These are phyloP conservation scores for Pipra filicauda DNA, from an alignment of 2,113 vertebrate species.

Conservation along the genomic window DNA sequence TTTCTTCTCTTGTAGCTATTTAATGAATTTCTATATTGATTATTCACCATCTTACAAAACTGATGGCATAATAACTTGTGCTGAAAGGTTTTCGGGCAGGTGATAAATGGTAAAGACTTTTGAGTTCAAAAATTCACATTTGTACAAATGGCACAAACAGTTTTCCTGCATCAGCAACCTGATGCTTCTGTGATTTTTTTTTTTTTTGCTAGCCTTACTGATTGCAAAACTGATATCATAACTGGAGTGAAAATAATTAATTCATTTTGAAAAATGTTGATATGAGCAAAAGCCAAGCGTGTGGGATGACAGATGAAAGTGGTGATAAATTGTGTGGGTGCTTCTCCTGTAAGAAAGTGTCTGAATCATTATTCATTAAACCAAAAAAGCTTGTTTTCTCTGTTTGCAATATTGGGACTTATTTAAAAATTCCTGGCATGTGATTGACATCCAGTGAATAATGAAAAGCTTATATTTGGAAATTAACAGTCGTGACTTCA, in stretches of 20 bases:
- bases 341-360: conserved; percentile 41
- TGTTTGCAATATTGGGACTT: conserved; percentile 39
- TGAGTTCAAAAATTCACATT: neutral
- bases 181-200: neutral
- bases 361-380: conserved; percentile 56
- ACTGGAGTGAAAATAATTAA: conserved; percentile 54
- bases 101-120: neutral
- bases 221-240: conserved; percentile 42
- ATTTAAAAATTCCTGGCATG: conserved; percentile 42
- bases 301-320: conserved; percentile 63
- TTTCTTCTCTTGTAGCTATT: neutral
- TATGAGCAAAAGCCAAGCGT: conserved; percentile 54
- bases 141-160: neutral
- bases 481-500: conserved; percentile 47
- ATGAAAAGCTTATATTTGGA: conserved; percentile 48
- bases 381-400: conserved; percentile 24
- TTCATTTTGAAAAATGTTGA: conserved; percentile 54
- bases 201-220: neutral
- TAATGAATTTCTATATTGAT: neutral
- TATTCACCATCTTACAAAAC: neutral
- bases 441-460: conserved; percentile 35
- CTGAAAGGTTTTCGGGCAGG: neutral
- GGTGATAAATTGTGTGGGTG: conserved; percentile 67
- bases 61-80: neutral
- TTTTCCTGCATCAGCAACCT: neutral